Evolutionary conservation across 1,140 invertebrate species (phyloP), one percentile per base, ranked within the genome.

Genomic region (Trypoxylus dichotomus): DNA sequence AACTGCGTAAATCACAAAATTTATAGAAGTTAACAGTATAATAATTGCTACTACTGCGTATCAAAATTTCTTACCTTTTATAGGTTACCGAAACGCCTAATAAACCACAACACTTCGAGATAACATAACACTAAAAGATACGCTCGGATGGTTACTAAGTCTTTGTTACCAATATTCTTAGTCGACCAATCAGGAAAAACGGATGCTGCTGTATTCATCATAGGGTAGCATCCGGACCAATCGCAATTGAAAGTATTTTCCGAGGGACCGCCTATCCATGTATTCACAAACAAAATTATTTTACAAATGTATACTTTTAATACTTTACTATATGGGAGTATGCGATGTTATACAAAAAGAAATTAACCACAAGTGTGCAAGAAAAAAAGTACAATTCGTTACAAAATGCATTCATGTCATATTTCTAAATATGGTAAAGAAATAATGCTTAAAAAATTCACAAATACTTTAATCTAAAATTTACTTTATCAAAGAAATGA

Each of bases 71-170:
- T 68, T 68, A 68, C 60, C 21, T 68, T 25, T 24, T 29, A 29
- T 13, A 68, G 27, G 3, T 15, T 68, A 10, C 60, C 27, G 19
- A 27, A 68, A 24, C 60, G 27, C 60, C 24, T 25, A 24, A 68
- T 68, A 68, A 68, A 68, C 60, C 60, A 68, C 60, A 24, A 68
- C 60, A 68, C 60, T 68, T 68, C 19, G 24, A 68, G 60, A 68
- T 68, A 68, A 68, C 60, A 29, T 29, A 68, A 8, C 60, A 68
- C 60, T 68, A 68, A 68, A 24, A 68, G 60, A 68, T 68, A 68
- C 60, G 60, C 60, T 68, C 27, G 24, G 60, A 68, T 68, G 60
- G 60, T 68, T 68, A 68, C 60, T 68, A 68, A 68, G 60, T 68
- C 60, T 68, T 68, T 68, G 60, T 68, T 68, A 68, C 60, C 60